Evolutionary conservation across 2,888 invertebrate genomes (phyloP).

Genomic region (Drepanosiphum platanoidis): DNA sequence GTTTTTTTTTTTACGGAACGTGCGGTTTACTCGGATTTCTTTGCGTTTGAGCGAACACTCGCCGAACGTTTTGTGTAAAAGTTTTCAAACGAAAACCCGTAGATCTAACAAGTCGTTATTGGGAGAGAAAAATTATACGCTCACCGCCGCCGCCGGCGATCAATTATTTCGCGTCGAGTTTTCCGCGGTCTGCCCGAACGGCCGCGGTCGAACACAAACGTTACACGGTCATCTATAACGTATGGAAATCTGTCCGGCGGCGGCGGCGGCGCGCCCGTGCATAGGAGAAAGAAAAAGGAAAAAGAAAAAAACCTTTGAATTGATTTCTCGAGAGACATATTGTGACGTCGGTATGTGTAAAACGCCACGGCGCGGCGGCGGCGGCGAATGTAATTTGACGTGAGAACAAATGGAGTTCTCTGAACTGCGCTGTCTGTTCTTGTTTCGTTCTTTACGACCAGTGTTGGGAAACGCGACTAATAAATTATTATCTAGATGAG

Average conservation of each 20-base stretch:
- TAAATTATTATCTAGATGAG: no score
- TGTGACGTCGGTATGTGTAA: slow-evolving; percentile 12
- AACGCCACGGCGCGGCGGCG: not conserved
- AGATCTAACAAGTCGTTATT: no score
- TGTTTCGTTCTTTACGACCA: no score
- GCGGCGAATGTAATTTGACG: slow-evolving; percentile 1
- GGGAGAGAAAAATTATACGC: no score
- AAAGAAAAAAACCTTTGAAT: slow-evolving; percentile 11
- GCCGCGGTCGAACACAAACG: not conserved
- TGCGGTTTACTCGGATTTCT: no score
- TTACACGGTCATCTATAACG: not conserved
- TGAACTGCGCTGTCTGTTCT: not conserved
- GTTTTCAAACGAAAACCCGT: no score
- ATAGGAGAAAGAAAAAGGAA: not conserved
- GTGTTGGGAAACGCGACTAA: no score
- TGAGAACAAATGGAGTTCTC: not conserved
- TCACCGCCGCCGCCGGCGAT: not conserved
- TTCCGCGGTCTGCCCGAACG: not conserved
- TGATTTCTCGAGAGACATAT: slow-evolving; percentile 29
- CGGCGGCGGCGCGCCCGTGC: not conserved
- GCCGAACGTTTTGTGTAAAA: no score
- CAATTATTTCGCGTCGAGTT: not conserved
- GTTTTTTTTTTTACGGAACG: no score
- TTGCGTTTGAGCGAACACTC: no score
- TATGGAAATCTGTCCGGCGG: not conserved